Evolutionary conservation across 2,113 vertebrate species (phyloP).

Genomic region (Chrysemys picta): DNA sequence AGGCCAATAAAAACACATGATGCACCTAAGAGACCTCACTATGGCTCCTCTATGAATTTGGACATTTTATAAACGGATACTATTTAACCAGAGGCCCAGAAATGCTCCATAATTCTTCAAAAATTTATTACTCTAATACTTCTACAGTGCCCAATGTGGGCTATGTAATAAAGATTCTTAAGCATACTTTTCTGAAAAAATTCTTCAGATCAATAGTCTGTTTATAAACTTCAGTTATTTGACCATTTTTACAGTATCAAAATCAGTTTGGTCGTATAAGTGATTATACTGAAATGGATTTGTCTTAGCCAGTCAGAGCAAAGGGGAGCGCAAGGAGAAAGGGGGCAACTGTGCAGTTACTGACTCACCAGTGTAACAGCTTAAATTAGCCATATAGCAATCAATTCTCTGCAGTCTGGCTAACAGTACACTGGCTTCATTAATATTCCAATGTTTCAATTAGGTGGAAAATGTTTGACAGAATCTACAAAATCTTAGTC

Average conservation of each 20-base stretch:
- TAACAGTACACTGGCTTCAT: not conserved
- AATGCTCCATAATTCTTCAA: not conserved
- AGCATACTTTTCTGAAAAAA: not conserved
- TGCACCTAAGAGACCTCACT: not conserved
- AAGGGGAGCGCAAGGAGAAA: not conserved
- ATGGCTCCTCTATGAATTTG: not conserved
- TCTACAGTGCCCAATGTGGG: not conserved
- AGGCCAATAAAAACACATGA: not conserved
- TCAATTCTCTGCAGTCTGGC: not conserved
- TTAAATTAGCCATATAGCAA: not conserved
- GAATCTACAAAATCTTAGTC: not conserved
- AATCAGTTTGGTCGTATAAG: not conserved
- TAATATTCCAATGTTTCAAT: not conserved
- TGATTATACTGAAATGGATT: not conserved
- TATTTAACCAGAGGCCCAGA: not conserved
- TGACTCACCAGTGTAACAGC: not conserved
- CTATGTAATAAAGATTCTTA: not conserved
- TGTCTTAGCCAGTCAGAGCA: not conserved
- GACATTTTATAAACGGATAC: not conserved
- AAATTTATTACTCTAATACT: not conserved
- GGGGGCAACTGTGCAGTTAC: not conserved
- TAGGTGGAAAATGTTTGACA: not conserved
- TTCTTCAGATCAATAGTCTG: not conserved
- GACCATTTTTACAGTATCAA: not conserved
- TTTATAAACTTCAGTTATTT: not conserved